phyloP scores from a whole-genome alignment of 2,113 vertebrate species.

The Salvelinus namaycush region DNA sequence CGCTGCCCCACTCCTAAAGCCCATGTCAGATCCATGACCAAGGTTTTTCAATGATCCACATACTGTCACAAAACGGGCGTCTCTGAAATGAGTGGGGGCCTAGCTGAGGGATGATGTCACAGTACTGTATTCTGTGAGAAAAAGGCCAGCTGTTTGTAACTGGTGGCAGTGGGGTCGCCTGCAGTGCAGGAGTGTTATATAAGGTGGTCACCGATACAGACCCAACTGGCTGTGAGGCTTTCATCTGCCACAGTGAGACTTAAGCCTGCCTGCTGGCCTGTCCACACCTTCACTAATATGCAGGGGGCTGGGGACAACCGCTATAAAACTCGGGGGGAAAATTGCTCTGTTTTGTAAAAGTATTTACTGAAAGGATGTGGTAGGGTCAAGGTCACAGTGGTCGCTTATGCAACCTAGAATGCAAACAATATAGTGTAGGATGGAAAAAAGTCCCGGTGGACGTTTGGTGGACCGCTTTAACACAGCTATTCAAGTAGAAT shows the following conservation, averaged over 20 bases:
- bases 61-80: not conserved
- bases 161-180: not conserved
- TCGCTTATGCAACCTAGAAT: conserved; percentile 35
- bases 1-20: not conserved
- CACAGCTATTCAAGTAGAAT: too few relatives aligned
- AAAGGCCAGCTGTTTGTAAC: conserved; percentile 55
- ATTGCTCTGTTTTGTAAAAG: conserved; percentile 32
- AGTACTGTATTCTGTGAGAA: conserved; percentile 39
- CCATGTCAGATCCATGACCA: not conserved
- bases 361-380: conserved; percentile 34
- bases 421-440: conserved; percentile 5
- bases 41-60: not conserved
- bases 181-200: conserved; percentile 33
- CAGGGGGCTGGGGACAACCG: conserved; percentile 11
- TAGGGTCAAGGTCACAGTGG: conserved; percentile 3
- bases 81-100: conserved; percentile 4
- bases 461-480: too few relatives aligned
- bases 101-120: conserved; percentile 32
- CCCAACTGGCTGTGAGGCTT: conserved; percentile 17
- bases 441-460: too few relatives aligned
- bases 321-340: not conserved
- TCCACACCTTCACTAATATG: not conserved
- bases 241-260: conserved; percentile 26
- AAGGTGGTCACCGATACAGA: conserved; percentile 15
- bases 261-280: conserved; percentile 12